A percentile compares a stretch with the other conserved stretches of the same genome.
Conservation (phyloP, 1,140 invertebrate species). For the Phenacoccus solenopsis region DNA sequence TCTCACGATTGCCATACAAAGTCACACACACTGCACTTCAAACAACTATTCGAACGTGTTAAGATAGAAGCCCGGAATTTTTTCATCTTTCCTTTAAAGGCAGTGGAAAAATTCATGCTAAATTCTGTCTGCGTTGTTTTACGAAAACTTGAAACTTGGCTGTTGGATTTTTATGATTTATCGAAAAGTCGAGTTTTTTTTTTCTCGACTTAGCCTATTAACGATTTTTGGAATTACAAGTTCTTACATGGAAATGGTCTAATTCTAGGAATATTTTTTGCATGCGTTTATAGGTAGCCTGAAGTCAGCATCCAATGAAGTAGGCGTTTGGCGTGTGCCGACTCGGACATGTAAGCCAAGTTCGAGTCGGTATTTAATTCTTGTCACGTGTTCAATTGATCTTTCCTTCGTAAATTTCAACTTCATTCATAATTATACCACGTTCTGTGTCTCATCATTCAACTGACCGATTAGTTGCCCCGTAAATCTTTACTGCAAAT, state of each 20-base stretch:
- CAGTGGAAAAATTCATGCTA: neutral
- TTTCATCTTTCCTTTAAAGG: too few relatives aligned
- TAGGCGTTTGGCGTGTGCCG: slow-evolving; percentile 10
- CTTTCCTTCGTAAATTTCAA: slow-evolving; percentile 17
- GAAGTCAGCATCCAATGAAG: neutral
- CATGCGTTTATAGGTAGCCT: neutral
- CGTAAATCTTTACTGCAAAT: slow-evolving; percentile 10
- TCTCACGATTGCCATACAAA: neutral
- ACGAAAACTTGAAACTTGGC: neutral
- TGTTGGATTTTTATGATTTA: neutral
- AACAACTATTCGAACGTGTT: neutral
- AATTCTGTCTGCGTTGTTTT: too few relatives aligned
- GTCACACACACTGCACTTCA: neutral
- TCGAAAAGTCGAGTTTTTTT: neutral
- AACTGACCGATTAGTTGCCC: slow-evolving; percentile 14
- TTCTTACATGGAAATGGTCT: slow-evolving; percentile 7
- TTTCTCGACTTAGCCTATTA: neutral
- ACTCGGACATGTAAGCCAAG: slow-evolving; percentile 4
- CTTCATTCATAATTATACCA: slow-evolving; percentile 17
- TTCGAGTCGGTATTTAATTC: slow-evolving; percentile 2
- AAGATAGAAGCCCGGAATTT: neutral
- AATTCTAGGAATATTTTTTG: slow-evolving; percentile 7
- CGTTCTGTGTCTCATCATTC: slow-evolving; percentile 4
- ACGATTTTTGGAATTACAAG: neutral
- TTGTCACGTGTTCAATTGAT: slow-evolving; percentile 16